These are phyloP conservation scores for Psettodes erumei DNA, from an alignment of 2,113 vertebrate species.

Conservation along the genomic window DNA sequence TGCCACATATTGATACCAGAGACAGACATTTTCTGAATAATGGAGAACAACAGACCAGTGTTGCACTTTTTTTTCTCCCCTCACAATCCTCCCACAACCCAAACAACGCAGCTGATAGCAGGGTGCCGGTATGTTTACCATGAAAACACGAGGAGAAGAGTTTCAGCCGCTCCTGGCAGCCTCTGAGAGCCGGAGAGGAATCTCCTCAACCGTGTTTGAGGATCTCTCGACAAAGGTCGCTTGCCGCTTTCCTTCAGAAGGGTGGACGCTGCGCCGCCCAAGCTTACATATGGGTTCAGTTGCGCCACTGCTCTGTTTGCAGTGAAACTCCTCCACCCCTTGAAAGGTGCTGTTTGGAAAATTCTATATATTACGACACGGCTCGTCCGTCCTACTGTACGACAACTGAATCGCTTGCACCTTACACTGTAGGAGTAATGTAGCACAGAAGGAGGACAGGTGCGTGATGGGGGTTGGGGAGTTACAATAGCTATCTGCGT, in stretches of 20 bases:
- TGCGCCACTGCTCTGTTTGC: background rate
- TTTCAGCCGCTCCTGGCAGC: constrained; percentile 19
- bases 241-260: background rate
- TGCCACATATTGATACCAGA: constrained; percentile 15
- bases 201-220: background rate
- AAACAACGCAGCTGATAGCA: constrained; percentile 15
- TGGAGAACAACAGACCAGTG: constrained; percentile 3
- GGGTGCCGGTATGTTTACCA: constrained; percentile 16
- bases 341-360: background rate
- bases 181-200: background rate
- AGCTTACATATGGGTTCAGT: background rate
- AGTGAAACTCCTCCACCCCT: background rate
- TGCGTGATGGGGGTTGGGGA: background rate
- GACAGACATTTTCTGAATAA: constrained; percentile 7
- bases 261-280: background rate
- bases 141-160: constrained; percentile 22
- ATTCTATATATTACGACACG: background rate
- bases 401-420: constrained; percentile 10
- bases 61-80: background rate
- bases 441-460: constrained; percentile 24
- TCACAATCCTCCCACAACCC: constrained; percentile 30
- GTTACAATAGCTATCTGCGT: constrained; percentile 15
- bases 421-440: constrained; percentile 16
- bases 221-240: background rate
- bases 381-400: background rate